Conservation (phyloP, 2,113 vertebrate species). For the Pelmatolapia mariae region DNA sequence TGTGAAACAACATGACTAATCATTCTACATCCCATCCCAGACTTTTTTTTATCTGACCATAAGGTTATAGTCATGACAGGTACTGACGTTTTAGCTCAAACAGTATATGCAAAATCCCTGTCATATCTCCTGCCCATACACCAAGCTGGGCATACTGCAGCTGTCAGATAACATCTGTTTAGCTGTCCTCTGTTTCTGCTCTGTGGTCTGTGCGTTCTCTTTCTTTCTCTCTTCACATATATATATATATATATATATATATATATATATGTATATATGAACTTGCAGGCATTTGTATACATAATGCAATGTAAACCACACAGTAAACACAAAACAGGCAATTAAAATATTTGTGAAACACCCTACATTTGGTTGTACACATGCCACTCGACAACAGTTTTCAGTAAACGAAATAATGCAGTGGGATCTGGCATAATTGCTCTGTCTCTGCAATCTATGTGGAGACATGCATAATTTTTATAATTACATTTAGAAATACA, state of each 20-base stretch:
- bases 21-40: constrained; percentile 1
- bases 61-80: constrained; percentile 59
- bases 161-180: constrained; percentile 68
- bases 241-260: neutral
- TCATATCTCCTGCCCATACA: constrained; percentile 49
- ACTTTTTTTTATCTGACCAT: constrained; percentile 30
- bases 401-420: constrained; percentile 37
- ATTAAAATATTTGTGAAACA: neutral
- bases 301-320: neutral
- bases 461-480: neutral
- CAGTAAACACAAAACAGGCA: neutral
- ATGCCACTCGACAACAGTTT: neutral
- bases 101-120: constrained; percentile 45
- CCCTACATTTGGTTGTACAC: neutral
- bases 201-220: neutral
- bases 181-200: constrained; percentile 18
- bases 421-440: constrained; percentile 28
- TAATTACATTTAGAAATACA: neutral
- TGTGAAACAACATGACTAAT: constrained; percentile 35
- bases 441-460: constrained; percentile 19
- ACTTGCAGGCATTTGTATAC: neutral
- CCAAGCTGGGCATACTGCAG: constrained; percentile 44
- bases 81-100: constrained; percentile 34
- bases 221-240: neutral
- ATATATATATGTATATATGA: neutral